These are phyloP conservation scores for Heliconius nattereri DNA, from an alignment of 1,140 invertebrate species.

Conservation along the genomic window DNA sequence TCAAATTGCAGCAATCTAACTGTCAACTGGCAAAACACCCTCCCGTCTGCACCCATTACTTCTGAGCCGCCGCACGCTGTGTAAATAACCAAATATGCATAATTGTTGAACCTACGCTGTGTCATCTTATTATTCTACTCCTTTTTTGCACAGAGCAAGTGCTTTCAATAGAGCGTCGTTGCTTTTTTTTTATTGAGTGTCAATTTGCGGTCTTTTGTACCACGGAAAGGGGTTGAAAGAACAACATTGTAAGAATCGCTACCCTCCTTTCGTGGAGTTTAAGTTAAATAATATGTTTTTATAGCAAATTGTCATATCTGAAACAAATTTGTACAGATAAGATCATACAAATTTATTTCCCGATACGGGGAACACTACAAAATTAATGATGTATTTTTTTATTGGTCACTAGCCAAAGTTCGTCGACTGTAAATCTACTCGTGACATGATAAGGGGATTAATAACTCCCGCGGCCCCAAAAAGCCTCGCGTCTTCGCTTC, in stretches of 20 bases:
- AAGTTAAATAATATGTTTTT: background rate
- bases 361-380: slow-evolving; percentile 17
- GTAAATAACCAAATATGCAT: slow-evolving; percentile 69
- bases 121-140: slow-evolving; percentile 31
- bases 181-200: slow-evolving; percentile 42
- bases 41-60: slow-evolving; percentile 56
- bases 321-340: background rate
- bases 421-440: slow-evolving; percentile 56
- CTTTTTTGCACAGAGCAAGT: slow-evolving; percentile 34
- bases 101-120: slow-evolving; percentile 51
- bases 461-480: slow-evolving; percentile 58
- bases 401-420: slow-evolving; percentile 46
- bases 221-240: slow-evolving; percentile 8
- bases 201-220: slow-evolving; percentile 42
- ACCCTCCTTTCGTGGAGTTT: background rate
- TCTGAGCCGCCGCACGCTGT: slow-evolving; percentile 50
- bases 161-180: slow-evolving; percentile 9
- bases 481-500: slow-evolving; percentile 51
- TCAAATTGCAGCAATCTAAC: slow-evolving; percentile 37
- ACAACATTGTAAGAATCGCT: slow-evolving; percentile 4
- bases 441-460: slow-evolving; percentile 67
- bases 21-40: slow-evolving; percentile 44
- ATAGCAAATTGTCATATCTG: background rate
- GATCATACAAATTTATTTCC: background rate
- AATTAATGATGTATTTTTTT: slow-evolving; percentile 44